Evolutionary conservation across 2,797 vertebrate genomes (phyloP), one percentile per base, ranked within the genome.

Genomic region (Knipowitschia caucasica): DNA sequence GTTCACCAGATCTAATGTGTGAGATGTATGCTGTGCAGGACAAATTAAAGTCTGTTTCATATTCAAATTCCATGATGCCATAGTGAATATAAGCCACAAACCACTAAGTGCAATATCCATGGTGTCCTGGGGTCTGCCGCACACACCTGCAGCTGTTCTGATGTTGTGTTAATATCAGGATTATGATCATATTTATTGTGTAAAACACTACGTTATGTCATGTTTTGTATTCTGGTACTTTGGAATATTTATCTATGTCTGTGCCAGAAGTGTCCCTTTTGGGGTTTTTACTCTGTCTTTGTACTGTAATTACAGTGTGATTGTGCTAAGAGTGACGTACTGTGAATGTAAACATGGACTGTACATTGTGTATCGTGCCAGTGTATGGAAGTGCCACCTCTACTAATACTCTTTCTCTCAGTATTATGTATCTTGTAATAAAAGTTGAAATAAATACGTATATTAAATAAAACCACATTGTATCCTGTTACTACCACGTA

Each of bases 131-230:
- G 50, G 34, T 57, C 1, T 56, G 26, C 57, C 55, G 44, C 57
- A 64, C 47, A 49, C 27, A 56, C 7, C 18, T 52, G 70, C 53
- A 29, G 4, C 38, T 56, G 46, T 62, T 45, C 23, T 67, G 51
- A 34, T 50, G 56, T 36, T 11, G 33, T 60, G 65, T 58, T 67
- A 29, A 33, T 47, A 27, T 38, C 51, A 49, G 53, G 55, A 42
- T 21, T 12, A 51, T 78, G 67, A 64, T 59, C 2, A 68, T 86
- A 84, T 86, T 86, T 86, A 81, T 84, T 83, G 72, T 71, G 49
- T 74, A 29, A 75, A 82, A 88, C 87, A 90, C 87, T 90, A 90
- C 75, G 80, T 29, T 39, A 45, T 35, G 33, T 74, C 50, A 62
- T 43, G 50, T 43, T 74, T 77, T 81, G 80, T 82, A 40, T 63